A percentile compares a stretch with the other conserved stretches of the same genome.
phyloP scores from a whole-genome alignment of 2,113 vertebrate species.

The Ptilonorhynchus violaceus region DNA sequence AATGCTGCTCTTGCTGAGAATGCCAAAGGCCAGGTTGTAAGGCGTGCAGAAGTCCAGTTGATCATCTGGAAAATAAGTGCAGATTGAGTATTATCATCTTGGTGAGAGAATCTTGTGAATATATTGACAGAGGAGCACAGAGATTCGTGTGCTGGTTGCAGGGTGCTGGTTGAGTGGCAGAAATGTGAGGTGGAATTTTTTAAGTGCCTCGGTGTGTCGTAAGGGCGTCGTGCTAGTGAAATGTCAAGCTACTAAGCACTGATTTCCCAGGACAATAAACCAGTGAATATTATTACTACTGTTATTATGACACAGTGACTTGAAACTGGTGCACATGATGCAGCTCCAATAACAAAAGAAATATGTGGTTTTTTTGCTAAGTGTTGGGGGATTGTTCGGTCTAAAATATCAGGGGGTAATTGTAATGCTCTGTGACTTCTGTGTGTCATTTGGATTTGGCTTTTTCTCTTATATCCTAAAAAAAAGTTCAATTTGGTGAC shows the following conservation, averaged over 20 bases:
- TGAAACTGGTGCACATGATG: neutral
- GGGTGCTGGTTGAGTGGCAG: neutral
- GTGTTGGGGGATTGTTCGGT: neutral
- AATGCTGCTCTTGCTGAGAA: conserved; percentile 57
- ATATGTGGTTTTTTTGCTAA: fast-evolving
- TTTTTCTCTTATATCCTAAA: neutral
- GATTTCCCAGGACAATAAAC: neutral
- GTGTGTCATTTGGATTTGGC: neutral
- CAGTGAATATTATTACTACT: neutral
- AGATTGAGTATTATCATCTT: conserved; percentile 52
- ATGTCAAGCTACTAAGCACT: neutral
- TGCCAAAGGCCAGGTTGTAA: conserved; percentile 58
- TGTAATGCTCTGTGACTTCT: neutral
- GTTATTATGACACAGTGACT: neutral
- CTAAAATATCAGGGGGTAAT: neutral
- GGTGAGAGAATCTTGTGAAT: conserved; percentile 28
- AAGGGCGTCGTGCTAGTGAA: neutral
- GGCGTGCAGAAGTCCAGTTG: conserved; percentile 37
- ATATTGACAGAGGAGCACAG: neutral
- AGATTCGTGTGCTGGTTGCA: neutral
- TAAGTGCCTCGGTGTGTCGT: neutral
- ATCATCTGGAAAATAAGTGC: conserved; percentile 63
- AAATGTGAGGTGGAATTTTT: neutral
- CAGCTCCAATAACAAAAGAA: neutral
- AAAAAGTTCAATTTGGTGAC: neutral